These are phyloP conservation scores for Abramis brama DNA, from an alignment of 2,113 vertebrate genomes.

Conservation along the genomic window DNA sequence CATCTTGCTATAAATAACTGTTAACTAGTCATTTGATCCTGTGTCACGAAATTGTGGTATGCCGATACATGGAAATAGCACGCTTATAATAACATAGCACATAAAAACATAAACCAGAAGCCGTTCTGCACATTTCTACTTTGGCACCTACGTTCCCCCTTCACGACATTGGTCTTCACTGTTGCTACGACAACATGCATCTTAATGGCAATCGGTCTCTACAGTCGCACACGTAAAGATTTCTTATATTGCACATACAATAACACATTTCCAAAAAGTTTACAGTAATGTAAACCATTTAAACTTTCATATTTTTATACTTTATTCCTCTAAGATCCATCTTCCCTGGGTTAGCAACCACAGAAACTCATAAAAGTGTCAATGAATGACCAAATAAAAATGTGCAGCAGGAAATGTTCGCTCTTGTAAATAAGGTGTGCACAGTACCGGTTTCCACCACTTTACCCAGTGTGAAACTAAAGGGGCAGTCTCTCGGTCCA, in stretches of 20 bases:
- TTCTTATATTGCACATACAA: slow-evolving; percentile 72
- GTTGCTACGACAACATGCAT: slow-evolving; percentile 40
- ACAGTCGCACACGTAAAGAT: slow-evolving; percentile 52
- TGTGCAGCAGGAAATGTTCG: not conserved
- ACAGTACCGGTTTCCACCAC: not conserved
- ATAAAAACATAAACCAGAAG: slow-evolving; percentile 12
- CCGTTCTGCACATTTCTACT: slow-evolving; percentile 20
- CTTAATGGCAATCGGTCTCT: slow-evolving; percentile 37
- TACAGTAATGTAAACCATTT: slow-evolving; percentile 67
- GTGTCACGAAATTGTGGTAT: not conserved
- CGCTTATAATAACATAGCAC: slow-evolving; percentile 3
- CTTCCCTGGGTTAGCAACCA: slow-evolving; percentile 20
- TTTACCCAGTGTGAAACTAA: not conserved
- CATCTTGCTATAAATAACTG: slow-evolving; percentile 1
- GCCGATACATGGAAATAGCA: slow-evolving; percentile 1
- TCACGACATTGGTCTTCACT: slow-evolving; percentile 33
- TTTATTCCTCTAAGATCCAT: not conserved
- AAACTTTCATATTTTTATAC: slow-evolving; percentile 49
- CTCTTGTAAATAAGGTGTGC: not conserved
- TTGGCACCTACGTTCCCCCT: slow-evolving; percentile 49
- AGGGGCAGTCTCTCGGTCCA: not conserved
- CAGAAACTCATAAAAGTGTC: slow-evolving; percentile 3
- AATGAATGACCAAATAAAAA: slow-evolving; percentile 13
- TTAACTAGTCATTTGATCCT: slow-evolving; percentile 21
- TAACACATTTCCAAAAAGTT: slow-evolving; percentile 31